Percentiles rank a stretch among this genome's conserved stretches.
phyloP scores from a whole-genome alignment of 2,888 invertebrate species.

The Aspidiotus destructor region DNA sequence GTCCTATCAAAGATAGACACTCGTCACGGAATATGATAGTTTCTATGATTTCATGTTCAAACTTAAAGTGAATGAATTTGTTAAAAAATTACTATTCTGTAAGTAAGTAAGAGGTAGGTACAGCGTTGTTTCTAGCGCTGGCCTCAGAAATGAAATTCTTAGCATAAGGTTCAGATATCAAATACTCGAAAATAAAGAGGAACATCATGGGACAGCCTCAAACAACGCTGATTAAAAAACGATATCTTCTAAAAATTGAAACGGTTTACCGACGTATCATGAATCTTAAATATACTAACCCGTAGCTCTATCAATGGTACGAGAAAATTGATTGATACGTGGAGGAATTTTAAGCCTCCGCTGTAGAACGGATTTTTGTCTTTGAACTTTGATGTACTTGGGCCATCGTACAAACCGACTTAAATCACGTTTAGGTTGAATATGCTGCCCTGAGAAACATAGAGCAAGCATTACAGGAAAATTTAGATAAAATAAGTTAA shows the following conservation, averaged over 20 bases:
- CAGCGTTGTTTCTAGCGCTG: too few species aligned
- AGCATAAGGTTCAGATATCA: constrained; percentile 38
- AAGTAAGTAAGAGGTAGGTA: too few species aligned
- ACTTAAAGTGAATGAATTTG: too few species aligned
- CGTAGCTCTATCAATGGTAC: constrained; percentile 93
- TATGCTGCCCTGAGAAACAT: constrained; percentile 75
- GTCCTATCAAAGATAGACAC: not conserved
- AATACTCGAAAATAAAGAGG: constrained; percentile 37
- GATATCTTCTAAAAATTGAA: constrained; percentile 10
- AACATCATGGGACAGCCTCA: constrained; percentile 7
- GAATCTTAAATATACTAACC: constrained; percentile 49
- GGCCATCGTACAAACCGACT: constrained; percentile 99
- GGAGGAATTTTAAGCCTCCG: constrained; percentile 97
- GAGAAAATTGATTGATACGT: constrained; percentile 95
- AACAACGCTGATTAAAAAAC: not conserved
- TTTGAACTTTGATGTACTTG: constrained; percentile 95
- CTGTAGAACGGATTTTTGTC: constrained; percentile 90
- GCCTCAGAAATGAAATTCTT: too few species aligned
- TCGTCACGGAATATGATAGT: not conserved
- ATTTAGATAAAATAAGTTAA: not conserved
- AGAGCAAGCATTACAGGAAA: not conserved
- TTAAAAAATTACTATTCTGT: too few species aligned
- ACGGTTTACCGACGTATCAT: not conserved
- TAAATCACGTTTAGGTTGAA: constrained; percentile 94
- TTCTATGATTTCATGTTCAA: not conserved